phyloP scores from a whole-genome alignment of 2,888 invertebrate species.

The Eilema sororculum region DNA sequence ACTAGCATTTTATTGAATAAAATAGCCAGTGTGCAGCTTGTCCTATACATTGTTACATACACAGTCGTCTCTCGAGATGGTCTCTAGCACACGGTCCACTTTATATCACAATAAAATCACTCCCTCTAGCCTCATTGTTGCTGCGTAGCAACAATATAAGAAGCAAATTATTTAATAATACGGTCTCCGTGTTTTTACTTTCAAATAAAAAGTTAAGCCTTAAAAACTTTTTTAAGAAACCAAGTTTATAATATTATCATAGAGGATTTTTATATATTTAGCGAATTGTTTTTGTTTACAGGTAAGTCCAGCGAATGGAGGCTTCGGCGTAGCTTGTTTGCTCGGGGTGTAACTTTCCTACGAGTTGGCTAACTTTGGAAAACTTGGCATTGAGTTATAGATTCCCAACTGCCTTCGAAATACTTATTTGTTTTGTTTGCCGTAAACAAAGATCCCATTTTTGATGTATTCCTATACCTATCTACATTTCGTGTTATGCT shows the following conservation, averaged over 20 bases:
- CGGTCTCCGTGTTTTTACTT: conserved; percentile 15
- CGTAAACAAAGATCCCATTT: conserved; percentile 79
- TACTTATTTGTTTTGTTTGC: conserved; percentile 84
- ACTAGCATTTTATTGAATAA: neutral
- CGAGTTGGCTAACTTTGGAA: conserved; percentile 76
- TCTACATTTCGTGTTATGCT: conserved; percentile 14
- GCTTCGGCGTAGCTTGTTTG: conserved; percentile 71
- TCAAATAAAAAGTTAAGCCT: conserved; percentile 29
- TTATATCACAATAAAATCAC: conserved; percentile 27
- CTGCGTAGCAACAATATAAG: conserved; percentile 32
- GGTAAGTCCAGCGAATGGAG: conserved; percentile 77
- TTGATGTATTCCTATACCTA: conserved; percentile 60
- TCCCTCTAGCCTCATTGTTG: conserved; percentile 31
- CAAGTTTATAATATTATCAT: conserved; percentile 35
- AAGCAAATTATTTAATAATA: conserved; percentile 27
- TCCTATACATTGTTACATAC: conserved; percentile 1
- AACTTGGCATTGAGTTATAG: conserved; percentile 87
- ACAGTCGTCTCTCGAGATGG: conserved; percentile 6
- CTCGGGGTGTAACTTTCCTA: conserved; percentile 73
- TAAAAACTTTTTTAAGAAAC: conserved; percentile 26
- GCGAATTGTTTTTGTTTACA: conserved; percentile 77
- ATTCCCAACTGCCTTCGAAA: conserved; percentile 83
- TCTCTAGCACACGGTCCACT: conserved; percentile 11
- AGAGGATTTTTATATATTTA: conserved; percentile 39
- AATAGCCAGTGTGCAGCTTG: conserved; percentile 13